Conservation (phyloP, 2,797 vertebrate genomes). For the Limnodromus scolopaceus region DNA sequence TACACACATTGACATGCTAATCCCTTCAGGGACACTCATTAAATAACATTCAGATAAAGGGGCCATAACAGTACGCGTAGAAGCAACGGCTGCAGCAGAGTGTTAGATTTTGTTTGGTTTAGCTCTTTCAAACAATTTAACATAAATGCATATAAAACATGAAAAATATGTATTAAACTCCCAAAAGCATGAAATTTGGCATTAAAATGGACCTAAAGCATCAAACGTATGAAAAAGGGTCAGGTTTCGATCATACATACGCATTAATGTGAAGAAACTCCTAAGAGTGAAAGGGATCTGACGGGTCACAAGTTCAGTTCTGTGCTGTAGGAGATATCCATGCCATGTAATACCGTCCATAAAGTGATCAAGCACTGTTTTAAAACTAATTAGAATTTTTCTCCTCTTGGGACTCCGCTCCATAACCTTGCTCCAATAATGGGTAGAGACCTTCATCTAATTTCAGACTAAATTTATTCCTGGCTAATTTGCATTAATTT, state of each 20-base stretch:
- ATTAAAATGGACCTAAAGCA: not conserved
- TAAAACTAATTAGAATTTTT: slow-evolving; percentile 12
- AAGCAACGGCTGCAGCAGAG: not conserved
- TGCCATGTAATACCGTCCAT: not conserved
- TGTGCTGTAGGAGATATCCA: slow-evolving; percentile 5
- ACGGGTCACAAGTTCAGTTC: slow-evolving; percentile 20
- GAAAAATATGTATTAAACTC: not conserved
- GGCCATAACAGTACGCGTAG: not conserved
- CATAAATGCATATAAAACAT: not conserved
- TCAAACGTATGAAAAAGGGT: not conserved
- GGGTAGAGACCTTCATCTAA: not conserved
- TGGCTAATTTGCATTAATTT: not conserved
- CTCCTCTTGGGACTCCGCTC: slow-evolving; percentile 5
- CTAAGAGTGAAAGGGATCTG: not conserved
- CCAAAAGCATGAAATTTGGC: rapidly evolving
- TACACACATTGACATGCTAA: slow-evolving; percentile 48
- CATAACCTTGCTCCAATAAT: not conserved
- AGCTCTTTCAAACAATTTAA: not conserved
- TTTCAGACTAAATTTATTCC: not conserved
- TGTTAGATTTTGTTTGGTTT: not conserved
- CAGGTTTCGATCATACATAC: not conserved
- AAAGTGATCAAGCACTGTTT: not conserved
- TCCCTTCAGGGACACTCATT: slow-evolving; percentile 61
- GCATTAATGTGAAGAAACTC: not conserved
- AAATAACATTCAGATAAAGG: not conserved